Evolutionary conservation across 2,888 invertebrate genomes (phyloP), one percentile per base, ranked within the genome.

Genomic region (Alitta virens): DNA sequence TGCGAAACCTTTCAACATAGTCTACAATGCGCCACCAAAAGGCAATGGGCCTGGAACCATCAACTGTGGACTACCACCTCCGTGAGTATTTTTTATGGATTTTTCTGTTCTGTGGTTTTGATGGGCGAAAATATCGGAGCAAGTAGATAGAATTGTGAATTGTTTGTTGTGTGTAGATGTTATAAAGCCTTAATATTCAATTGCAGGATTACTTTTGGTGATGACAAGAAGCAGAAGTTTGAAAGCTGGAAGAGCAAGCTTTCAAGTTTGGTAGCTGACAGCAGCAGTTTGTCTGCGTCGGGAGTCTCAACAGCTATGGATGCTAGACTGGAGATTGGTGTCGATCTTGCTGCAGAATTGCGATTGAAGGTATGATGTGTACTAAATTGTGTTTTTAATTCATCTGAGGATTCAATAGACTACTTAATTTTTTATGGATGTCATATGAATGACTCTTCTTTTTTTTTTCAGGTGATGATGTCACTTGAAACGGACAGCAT

Each of bases 301-400:
- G 78, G 77, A 23, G 73, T 82, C 52, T 82, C 82, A 14, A 86
- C 88, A 68, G 89, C 91, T 1, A 85, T 90, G 78, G 91, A 91
- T 81, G 86, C 89, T 14, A 87, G 94, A 51, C 83, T 93, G 46
- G 92, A 93, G 76, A 87, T 87, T 68, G 91, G 91, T 0, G 87
- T 92, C 14, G 91, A 91, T 72, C 87, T 88, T 40, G 86, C 87
- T 60, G 88, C 91, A 18, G 93, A 93, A 79, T 88, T 91, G 23
- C 86, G 88, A 50, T 83, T 91, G 21, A 86, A 90, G 71, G 77
- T 76, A 46, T 43, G 25, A 33, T 33, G 33, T 33, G n/a, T n/a
- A n/a, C n/a, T n/a, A n/a, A n/a, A n/a, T n/a, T n/a, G n/a, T n/a
- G n/a, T n/a, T n/a, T n/a, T n/a, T n/a, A n/a, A n/a, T n/a, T n/a